Evolutionary conservation across 2,888 invertebrate genomes (phyloP), one percentile per base, ranked within the genome.

Genomic region (Rhingia rostrata): DNA sequence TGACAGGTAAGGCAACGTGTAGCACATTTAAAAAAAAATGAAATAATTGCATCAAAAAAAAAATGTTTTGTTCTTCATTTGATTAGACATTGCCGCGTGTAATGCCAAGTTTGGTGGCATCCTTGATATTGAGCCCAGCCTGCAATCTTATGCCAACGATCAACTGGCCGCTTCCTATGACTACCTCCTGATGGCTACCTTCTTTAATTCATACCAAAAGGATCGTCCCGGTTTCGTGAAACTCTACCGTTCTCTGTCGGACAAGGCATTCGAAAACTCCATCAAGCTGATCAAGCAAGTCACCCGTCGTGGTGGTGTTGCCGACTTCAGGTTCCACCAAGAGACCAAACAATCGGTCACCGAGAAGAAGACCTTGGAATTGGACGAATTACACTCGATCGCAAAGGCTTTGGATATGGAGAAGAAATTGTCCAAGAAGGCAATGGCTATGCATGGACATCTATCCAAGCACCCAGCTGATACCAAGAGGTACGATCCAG

Each of bases 231-330:
- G 97, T 4, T 96, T 97, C 91, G 93, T 94, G 87, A 95, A 94
- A 88, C 91, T 96, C 7, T 96, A 95, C 92, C 93, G 94, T 87
- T 94, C 94, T 75, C 91, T 96, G 7, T 95, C 96, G 0, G 96
- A 97, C 87, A 92, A 94, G 9, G 92, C 95, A 4, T 97, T 96
- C 95, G 93, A 94, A 12, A 94, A 95, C 88, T 93, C 94, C 39
- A 94, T 96, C 87, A 94, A 95, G 7, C 88, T 96, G n/a, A 95
- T 96, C 88, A 95, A 97, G 89, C 95, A 95, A 90, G 93, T 96
- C 45, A 93, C 95, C 0, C 93, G 94, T 90, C 94, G 97, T 88
- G 97, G 97, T 90, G 93, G 94, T 86, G 89, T 88, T 47, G 93
- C 93, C 92, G 92, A 94, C 87, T 93, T 94, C 88, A 91, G 92